Base-by-base conservation (phyloP, 2,797 vertebrate genomes). In the Pangasius sanitwongsei region DNA sequence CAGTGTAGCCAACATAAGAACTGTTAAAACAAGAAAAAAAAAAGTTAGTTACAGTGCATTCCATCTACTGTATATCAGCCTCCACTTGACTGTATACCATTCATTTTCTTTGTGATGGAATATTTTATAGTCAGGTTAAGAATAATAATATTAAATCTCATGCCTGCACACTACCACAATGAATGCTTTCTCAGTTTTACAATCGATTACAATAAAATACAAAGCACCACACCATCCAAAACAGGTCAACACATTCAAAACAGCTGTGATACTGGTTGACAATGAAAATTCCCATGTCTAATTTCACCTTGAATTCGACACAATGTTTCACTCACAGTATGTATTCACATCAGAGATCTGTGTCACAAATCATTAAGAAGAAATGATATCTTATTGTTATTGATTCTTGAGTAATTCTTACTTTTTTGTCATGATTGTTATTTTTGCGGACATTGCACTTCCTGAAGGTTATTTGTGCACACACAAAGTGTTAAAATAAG, bases 401-500 rank as follows among this genome's bases (percentile, higher is more conserved):
- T 31, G 23, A 28, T 65, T 61, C 23, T 84, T 11, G 67, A n/a
- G 13, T n/a, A 44, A n/a, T 55, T 25, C 1, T 13, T 11, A 53
- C 5, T 6, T 53, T 16, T n/a, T 9, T 5, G 8, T 25, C 59
- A 48, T 48, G 34, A 16, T 83, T 65, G 13, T 65, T 65, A 67
- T n/a, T 34, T 31, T 85, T 44, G 41, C 6, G 41, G 44, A 55
- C 18, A 34, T 72, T 85, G 65, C n/a, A 67, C 50, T 55, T 31
- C 44, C 28, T 85, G 83, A 69, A 85, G 41, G 8, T 69, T 53
- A 85, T 85, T 67, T 69, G 37, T 31, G n/a, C 41, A 48, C 63
- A n/a, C 37, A 50, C 3, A 50, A n/a, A 37, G 12, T 25, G 44
- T 69, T 85, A 85, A 85, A 88, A 88, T 82, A 81, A 25, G 25